Percentiles rank a stretch among this genome's conserved stretches.
phyloP scores from a whole-genome alignment of 2,888 invertebrate genomes.

The Nasonia oneida region DNA sequence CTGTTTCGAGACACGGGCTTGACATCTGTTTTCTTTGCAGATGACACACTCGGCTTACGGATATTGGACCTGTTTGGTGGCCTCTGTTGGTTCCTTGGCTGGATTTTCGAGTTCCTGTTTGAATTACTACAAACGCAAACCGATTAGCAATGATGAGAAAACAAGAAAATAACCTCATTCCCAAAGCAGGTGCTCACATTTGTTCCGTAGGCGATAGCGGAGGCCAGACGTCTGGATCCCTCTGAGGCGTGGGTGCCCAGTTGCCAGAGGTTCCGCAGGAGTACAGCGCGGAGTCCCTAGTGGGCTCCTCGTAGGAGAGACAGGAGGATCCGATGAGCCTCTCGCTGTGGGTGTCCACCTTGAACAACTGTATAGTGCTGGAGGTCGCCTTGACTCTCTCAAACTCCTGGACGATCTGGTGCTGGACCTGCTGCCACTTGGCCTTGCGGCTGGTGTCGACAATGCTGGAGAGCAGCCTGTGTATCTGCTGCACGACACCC shows the following conservation, averaged over 20 bases:
- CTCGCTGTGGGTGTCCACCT: conserved; percentile 84
- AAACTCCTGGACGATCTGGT: conserved; percentile 93
- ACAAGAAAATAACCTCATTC: neutral
- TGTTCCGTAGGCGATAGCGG: conserved; percentile 90
- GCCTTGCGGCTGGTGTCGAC: conserved; percentile 90
- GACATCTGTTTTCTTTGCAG: conserved; percentile 76
- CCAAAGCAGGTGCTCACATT: conserved; percentile 79
- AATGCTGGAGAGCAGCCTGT: conserved; percentile 89
- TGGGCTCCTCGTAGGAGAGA: conserved; percentile 82
- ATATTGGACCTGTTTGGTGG: conserved; percentile 74
- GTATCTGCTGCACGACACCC: conserved; percentile 94
- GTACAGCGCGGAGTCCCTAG: conserved; percentile 90
- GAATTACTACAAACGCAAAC: conserved; percentile 69
- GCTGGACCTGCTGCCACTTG: conserved; percentile 95
- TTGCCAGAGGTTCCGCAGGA: conserved; percentile 82
- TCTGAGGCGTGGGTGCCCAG: conserved; percentile 79
- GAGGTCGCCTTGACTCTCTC: conserved; percentile 93
- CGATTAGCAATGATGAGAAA: conserved; percentile 12
- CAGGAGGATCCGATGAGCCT: conserved; percentile 77
- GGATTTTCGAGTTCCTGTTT: conserved; percentile 69
- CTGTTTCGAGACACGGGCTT: conserved; percentile 77
- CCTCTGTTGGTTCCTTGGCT: conserved; percentile 72
- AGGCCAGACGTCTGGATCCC: conserved; percentile 94
- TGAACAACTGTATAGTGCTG: conserved; percentile 88
- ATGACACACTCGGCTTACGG: conserved; percentile 75